Conservation (phyloP, 2,113 vertebrate genomes). For the Sprattus sprattus region DNA sequence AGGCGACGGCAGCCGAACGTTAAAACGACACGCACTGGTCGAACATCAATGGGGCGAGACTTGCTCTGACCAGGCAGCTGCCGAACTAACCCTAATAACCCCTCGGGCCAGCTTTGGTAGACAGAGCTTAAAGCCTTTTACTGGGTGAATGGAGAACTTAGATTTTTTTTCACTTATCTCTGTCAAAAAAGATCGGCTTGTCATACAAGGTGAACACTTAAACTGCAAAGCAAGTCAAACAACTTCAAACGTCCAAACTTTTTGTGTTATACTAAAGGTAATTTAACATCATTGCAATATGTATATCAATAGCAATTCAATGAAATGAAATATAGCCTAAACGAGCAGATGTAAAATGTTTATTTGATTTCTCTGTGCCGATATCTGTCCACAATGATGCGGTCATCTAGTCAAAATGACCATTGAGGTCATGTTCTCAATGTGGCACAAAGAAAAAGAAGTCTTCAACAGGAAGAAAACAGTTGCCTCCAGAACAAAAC, state of each 20-base stretch:
- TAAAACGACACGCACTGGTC: constrained; percentile 29
- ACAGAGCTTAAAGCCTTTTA: constrained; percentile 14
- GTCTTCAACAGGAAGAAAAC: constrained; percentile 66
- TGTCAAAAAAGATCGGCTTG: background rate
- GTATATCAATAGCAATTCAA: background rate
- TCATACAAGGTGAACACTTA: background rate
- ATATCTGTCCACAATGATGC: background rate
- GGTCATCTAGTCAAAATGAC: background rate
- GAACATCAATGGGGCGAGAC: constrained; percentile 55
- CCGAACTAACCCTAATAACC: constrained; percentile 54
- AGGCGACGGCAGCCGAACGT: background rate
- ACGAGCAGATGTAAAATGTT: background rate
- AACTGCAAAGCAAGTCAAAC: background rate
- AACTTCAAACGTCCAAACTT: background rate
- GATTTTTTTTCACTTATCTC: background rate
- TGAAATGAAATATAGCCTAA: background rate
- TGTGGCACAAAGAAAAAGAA: constrained; percentile 49
- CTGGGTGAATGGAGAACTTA: background rate
- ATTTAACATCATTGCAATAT: background rate
- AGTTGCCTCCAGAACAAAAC: constrained; percentile 62
- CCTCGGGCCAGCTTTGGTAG: constrained; percentile 20
- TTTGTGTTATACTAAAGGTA: background rate
- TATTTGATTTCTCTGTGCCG: background rate
- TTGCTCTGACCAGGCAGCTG: constrained; percentile 34
- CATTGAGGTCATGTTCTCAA: background rate